Conservation (phyloP, 2,797 vertebrate genomes). For the Vultur gryphus region DNA sequence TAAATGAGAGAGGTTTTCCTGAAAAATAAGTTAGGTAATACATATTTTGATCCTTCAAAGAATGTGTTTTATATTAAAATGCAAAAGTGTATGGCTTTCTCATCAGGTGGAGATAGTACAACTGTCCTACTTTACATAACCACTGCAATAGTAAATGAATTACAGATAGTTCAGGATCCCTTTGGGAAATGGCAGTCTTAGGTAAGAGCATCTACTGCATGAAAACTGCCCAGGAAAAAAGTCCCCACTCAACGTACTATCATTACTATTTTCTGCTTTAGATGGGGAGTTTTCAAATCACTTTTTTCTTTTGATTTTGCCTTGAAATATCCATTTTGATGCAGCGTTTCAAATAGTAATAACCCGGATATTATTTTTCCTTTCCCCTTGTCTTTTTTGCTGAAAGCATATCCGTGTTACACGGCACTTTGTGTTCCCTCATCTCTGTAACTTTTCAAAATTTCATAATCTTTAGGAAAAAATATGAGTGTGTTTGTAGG, state of each 20-base stretch:
- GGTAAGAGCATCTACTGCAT: background rate
- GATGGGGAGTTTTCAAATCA: background rate
- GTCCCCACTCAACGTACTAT: background rate
- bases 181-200: background rate
- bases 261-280: background rate
- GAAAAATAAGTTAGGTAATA: background rate
- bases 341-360: background rate
- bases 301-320: background rate
- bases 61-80: background rate
- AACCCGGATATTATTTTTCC: background rate
- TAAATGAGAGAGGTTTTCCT: background rate
- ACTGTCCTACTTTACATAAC: background rate
- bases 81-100: background rate
- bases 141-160: background rate
- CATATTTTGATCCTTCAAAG: background rate
- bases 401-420: background rate
- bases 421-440: background rate
- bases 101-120: background rate
- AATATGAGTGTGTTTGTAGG: background rate
- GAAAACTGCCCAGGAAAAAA: background rate
- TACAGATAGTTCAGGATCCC: background rate
- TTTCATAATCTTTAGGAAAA: background rate
- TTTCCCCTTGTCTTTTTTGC: background rate
- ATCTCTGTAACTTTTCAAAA: background rate
- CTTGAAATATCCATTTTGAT: background rate